Percentiles rank a stretch among this genome's conserved stretches.
phyloP scores from a whole-genome alignment of 1,140 invertebrate species.

The Zelostemma sp. region DNA sequence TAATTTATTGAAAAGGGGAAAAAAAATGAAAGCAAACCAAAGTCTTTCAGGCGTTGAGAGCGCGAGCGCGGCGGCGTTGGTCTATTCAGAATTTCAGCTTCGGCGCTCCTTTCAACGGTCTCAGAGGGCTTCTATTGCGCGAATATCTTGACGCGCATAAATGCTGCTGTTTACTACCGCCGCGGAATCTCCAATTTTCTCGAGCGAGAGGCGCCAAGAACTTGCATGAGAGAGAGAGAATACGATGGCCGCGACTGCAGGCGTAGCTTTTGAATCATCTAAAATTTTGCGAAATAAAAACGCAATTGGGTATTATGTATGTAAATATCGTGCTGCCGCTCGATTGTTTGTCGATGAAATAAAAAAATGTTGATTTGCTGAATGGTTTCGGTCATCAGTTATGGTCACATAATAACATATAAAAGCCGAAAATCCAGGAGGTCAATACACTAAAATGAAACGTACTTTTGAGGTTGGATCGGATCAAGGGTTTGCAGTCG shows the following conservation, averaged over 20 bases:
- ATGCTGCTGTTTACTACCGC: background rate
- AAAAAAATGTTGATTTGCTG: too few relatives aligned
- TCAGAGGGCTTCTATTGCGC: slow-evolving; percentile 7
- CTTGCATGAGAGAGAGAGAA: slow-evolving; percentile 29
- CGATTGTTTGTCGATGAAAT: too few relatives aligned
- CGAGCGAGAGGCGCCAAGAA: slow-evolving; percentile 45
- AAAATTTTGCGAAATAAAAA: too few relatives aligned
- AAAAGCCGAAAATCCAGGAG: slow-evolving; percentile 10
- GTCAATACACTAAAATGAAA: slow-evolving; percentile 56
- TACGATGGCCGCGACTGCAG: background rate
- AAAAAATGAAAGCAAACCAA: background rate
- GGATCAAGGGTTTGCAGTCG: slow-evolving; percentile 3
- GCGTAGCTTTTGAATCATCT: too few relatives aligned
- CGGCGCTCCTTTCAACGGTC: slow-evolving; percentile 2
- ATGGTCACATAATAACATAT: background rate
- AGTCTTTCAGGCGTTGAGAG: background rate
- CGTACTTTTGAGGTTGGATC: slow-evolving; percentile 46
- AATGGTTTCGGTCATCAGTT: too few relatives aligned
- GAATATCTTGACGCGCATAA: slow-evolving; percentile 7
- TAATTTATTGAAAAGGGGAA: background rate
- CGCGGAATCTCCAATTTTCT: background rate
- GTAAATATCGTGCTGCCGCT: too few relatives aligned
- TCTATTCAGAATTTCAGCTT: too few relatives aligned
- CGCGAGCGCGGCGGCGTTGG: background rate
- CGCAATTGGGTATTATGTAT: too few relatives aligned